Conservation (phyloP, 1,140 invertebrate species). For the Cephus cinctus region DNA sequence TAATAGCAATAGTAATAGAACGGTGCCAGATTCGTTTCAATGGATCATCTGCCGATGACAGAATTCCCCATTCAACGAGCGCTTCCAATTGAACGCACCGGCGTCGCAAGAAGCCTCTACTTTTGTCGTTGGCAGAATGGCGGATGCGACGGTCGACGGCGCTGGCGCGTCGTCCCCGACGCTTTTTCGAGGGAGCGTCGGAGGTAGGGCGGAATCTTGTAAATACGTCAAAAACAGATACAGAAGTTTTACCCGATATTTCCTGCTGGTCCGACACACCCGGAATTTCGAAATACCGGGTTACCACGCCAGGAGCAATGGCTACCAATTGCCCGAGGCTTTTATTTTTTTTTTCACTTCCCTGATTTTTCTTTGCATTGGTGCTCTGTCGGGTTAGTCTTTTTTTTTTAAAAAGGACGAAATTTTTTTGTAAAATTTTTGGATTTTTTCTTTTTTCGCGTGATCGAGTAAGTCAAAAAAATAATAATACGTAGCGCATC, state of each 20-base stretch:
- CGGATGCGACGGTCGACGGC: constrained; percentile 8
- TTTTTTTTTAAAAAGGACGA: not conserved
- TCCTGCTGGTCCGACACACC: not conserved
- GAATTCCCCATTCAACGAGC: constrained; percentile 13
- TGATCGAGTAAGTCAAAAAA: not conserved
- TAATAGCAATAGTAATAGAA: too few species aligned
- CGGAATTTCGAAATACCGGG: too few species aligned
- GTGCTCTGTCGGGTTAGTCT: too few species aligned
- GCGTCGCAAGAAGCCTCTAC: constrained; percentile 31
- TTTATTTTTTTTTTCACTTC: too few species aligned
- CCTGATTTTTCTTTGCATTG: too few species aligned
- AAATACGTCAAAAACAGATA: constrained; percentile 28
- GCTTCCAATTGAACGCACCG: constrained; percentile 26
- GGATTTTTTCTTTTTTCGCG: not conserved
- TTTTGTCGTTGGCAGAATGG: constrained; percentile 37
- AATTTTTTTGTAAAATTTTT: not conserved
- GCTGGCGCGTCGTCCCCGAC: constrained; percentile 7
- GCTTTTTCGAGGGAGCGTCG: constrained; percentile 3
- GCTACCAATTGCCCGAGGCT: too few species aligned
- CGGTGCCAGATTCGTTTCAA: constrained; percentile 37
- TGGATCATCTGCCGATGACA: constrained; percentile 40
- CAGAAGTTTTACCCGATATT: constrained; percentile 5
- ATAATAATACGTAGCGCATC: not conserved
- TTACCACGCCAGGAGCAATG: too few species aligned
- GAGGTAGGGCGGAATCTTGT: constrained; percentile 13